These are phyloP conservation scores for Calliphora vicina DNA, from an alignment of 1,140 invertebrate genomes.

Conservation along the genomic window DNA sequence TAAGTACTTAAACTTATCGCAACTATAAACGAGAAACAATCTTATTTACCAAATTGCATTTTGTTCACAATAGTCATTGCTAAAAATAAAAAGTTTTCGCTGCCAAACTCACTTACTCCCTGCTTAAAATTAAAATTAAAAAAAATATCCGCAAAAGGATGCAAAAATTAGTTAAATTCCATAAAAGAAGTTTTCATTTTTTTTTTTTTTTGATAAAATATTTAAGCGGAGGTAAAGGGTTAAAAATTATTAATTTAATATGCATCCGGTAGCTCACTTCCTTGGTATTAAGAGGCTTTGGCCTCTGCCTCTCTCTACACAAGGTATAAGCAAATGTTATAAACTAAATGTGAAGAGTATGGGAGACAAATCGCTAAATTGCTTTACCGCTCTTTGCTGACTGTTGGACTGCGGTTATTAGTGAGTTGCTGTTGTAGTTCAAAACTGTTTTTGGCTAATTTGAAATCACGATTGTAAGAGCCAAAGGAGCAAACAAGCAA, in stretches of 20 bases:
- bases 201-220: not conserved
- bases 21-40: not conserved
- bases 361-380: constrained; percentile 1
- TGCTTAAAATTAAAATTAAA: not conserved
- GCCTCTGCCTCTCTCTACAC: not conserved
- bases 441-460: constrained; percentile 16
- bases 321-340: not conserved
- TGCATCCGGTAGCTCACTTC: constrained; percentile 17
- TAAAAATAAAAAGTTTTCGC: not conserved
- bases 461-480: constrained; percentile 23
- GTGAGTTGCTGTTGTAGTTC: not conserved
- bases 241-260: constrained; percentile 32
- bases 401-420: not conserved
- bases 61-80: not conserved
- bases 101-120: not conserved
- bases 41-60: not conserved
- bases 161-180: constrained; percentile 1
- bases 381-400: not conserved
- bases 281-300: not conserved
- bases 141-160: not conserved
- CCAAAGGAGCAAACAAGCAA: not conserved
- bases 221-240: not conserved
- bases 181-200: not conserved
- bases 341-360: not conserved
- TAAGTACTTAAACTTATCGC: not conserved